Evolutionary conservation across 2,797 vertebrate species (phyloP).

Genomic region (Anas capensis): DNA sequence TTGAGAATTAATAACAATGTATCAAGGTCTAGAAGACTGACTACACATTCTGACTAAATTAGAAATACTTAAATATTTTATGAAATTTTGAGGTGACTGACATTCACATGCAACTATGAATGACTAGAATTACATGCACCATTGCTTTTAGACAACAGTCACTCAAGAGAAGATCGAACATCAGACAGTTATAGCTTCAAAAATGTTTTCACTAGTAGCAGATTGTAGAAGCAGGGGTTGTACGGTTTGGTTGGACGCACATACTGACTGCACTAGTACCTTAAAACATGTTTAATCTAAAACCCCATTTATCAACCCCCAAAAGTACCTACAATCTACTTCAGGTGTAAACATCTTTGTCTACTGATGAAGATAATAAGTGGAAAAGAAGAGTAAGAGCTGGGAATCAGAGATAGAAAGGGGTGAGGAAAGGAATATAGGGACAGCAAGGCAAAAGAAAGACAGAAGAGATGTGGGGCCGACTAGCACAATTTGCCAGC

Average conservation of each 20-base stretch:
- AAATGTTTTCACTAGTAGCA: constrained; percentile 86
- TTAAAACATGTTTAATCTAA: constrained; percentile 23
- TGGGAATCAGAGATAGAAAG: constrained; percentile 21
- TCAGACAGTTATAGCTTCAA: constrained; percentile 74
- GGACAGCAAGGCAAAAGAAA: constrained; percentile 29
- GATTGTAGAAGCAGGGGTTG: constrained; percentile 83
- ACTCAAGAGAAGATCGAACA: constrained; percentile 74
- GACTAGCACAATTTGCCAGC: constrained; percentile 78
- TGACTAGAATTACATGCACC: constrained; percentile 76
- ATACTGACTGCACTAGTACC: constrained; percentile 53
- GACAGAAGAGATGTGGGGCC: constrained; percentile 64
- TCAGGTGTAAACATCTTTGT: constrained; percentile 87
- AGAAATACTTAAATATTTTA: constrained; percentile 55
- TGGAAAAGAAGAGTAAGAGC: constrained; percentile 33
- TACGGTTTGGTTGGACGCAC: constrained; percentile 43
- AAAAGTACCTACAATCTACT: constrained; percentile 83
- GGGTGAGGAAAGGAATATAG: neutral
- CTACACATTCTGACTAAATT: constrained; percentile 25
- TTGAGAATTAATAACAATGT: constrained; percentile 53
- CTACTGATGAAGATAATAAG: constrained; percentile 63
- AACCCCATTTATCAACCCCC: constrained; percentile 69
- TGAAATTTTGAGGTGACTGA: constrained; percentile 61
- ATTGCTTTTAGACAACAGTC: constrained; percentile 63
- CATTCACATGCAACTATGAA: constrained; percentile 78
- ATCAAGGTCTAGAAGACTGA: constrained; percentile 49